Evolutionary conservation across 2,888 invertebrate species (phyloP).

Genomic region (Acanthacorydalis orientalis): DNA sequence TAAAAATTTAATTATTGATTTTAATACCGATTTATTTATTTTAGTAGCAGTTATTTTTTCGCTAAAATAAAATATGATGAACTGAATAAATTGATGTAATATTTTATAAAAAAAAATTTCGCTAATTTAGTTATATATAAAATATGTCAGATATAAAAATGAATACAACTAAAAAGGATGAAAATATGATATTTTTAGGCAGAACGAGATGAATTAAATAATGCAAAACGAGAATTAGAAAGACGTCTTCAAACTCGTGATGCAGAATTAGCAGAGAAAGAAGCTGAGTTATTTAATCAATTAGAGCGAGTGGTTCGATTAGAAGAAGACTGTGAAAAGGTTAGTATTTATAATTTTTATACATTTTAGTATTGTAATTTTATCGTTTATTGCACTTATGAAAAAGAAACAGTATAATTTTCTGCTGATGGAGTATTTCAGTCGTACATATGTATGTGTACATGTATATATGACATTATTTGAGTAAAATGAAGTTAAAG

Average conservation of each 20-base stretch:
- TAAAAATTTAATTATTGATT: too few species aligned
- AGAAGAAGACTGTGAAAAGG: conserved; percentile 39
- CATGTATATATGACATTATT: too few species aligned
- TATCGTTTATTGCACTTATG: too few species aligned
- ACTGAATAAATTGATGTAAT: too few species aligned
- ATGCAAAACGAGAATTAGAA: conserved; percentile 30
- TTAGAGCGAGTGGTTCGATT: conserved; percentile 37
- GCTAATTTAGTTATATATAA: not conserved
- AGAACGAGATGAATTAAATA: conserved; percentile 36
- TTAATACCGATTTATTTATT: too few species aligned
- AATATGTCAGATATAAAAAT: not conserved
- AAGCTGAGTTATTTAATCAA: conserved; percentile 41
- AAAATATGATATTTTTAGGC: conserved; percentile 22
- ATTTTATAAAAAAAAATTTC: too few species aligned
- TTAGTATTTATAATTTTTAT: conserved; percentile 10
- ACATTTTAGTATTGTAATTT: too few species aligned
- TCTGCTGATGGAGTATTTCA: not conserved
- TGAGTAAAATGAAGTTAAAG: not conserved
- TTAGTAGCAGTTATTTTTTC: too few species aligned
- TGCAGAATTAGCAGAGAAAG: conserved; percentile 36
- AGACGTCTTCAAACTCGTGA: conserved; percentile 36
- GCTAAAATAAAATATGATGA: too few species aligned
- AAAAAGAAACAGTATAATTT: not conserved
- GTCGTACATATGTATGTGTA: too few species aligned
- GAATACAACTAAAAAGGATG: not conserved